phyloP scores from a whole-genome alignment of 2,113 vertebrate species.

The Pao palembangensis region DNA sequence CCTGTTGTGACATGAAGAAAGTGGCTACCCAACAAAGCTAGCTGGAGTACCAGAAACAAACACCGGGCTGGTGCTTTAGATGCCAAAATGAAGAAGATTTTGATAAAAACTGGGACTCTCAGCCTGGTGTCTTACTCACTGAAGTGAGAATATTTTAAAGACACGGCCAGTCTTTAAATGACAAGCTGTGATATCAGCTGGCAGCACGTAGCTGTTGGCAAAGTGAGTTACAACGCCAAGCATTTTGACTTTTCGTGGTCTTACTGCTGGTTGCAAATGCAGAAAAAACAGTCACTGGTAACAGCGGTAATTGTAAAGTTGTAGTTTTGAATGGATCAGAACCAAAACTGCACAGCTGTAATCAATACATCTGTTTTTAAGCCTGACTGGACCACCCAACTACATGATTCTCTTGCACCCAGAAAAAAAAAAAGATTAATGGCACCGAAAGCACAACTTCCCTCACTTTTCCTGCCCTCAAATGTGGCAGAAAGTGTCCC shows the following conservation, averaged over 20 bases:
- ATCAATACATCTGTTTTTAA: neutral
- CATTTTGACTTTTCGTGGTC: neutral
- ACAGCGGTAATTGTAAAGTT: neutral
- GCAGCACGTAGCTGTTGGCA: neutral
- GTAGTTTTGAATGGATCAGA: neutral
- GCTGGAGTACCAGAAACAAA: no score
- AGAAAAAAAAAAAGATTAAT: constrained; percentile 57
- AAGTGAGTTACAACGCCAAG: neutral
- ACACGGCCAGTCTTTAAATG: no score
- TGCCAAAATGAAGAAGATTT: no score
- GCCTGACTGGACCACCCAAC: neutral
- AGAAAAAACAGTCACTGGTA: neutral
- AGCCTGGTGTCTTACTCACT: no score
- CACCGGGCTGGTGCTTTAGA: no score
- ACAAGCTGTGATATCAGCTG: neutral
- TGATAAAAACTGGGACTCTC: no score
- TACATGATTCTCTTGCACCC: constrained; percentile 9
- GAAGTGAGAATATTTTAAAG: no score
- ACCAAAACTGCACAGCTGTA: neutral
- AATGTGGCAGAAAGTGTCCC: constrained; percentile 52
- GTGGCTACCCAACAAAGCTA: constrained; percentile 5
- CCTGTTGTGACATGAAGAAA: constrained; percentile 12
- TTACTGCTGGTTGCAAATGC: neutral
- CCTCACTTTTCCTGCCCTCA: constrained; percentile 43
- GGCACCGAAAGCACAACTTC: constrained; percentile 29